phyloP scores from a whole-genome alignment of 2,797 vertebrate species.

The Agapornis canus region DNA sequence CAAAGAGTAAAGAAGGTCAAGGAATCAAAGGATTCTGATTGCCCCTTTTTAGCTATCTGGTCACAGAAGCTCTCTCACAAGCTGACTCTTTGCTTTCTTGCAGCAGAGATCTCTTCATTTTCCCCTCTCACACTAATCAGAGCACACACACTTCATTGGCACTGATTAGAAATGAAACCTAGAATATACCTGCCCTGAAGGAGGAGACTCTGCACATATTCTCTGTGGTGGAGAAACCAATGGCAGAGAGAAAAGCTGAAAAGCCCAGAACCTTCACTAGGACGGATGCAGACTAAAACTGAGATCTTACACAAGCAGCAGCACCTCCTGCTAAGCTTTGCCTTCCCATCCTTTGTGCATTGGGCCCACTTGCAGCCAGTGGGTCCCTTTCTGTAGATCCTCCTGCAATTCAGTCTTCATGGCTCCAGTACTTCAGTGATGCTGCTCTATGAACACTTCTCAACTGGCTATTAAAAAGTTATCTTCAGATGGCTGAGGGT shows the following conservation, averaged over 20 bases:
- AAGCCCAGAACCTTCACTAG: neutral
- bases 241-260: neutral
- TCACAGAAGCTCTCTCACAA: neutral
- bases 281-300: neutral
- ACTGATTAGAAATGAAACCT: neutral
- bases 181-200: neutral
- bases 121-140: neutral
- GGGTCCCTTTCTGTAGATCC: neutral
- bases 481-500: neutral
- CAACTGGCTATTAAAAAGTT: neutral
- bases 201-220: neutral
- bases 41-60: neutral
- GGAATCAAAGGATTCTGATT: constrained; percentile 1
- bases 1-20: constrained; percentile 8
- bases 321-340: neutral
- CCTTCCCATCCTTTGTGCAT: neutral
- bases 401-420: neutral
- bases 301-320: neutral
- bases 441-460: neutral
- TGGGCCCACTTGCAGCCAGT: neutral
- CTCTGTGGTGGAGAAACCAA: neutral
- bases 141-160: neutral
- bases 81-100: neutral
- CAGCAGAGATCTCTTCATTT: neutral
- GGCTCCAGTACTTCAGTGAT: neutral